A percentile compares a stretch with the other conserved stretches of the same genome.
Conservation (phyloP, 2,888 invertebrate genomes). For the Perithous albicinctus region DNA sequence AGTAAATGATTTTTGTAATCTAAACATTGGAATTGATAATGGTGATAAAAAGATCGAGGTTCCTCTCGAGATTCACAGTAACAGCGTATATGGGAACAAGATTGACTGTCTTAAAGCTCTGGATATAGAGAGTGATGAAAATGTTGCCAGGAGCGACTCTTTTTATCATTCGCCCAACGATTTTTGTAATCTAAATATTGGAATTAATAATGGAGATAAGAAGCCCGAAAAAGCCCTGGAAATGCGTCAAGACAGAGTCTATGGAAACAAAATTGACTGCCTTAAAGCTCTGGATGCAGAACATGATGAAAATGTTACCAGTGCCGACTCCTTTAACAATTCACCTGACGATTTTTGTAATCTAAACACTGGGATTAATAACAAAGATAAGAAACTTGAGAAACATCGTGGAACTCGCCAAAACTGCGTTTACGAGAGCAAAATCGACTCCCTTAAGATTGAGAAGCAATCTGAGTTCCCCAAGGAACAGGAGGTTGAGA, state of each 20-base stretch:
- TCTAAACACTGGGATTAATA: background rate
- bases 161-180: slow-evolving; percentile 19
- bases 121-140: background rate
- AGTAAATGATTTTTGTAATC: slow-evolving; percentile 14
- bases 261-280: background rate
- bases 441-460: background rate
- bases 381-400: background rate
- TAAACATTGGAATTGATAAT: background rate
- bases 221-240: background rate
- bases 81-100: background rate
- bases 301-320: background rate
- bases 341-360: background rate
- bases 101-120: background rate
- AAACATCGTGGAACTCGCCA: background rate
- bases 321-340: background rate
- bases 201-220: background rate
- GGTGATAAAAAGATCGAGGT: background rate
- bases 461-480: background rate
- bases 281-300: background rate
- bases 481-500: background rate
- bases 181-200: slow-evolving; percentile 8
- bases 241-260: background rate
- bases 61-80: background rate
- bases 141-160: background rate
- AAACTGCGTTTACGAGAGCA: background rate